These are phyloP conservation scores for Lota lota DNA, from an alignment of 2,113 vertebrate species.

Conservation along the genomic window DNA sequence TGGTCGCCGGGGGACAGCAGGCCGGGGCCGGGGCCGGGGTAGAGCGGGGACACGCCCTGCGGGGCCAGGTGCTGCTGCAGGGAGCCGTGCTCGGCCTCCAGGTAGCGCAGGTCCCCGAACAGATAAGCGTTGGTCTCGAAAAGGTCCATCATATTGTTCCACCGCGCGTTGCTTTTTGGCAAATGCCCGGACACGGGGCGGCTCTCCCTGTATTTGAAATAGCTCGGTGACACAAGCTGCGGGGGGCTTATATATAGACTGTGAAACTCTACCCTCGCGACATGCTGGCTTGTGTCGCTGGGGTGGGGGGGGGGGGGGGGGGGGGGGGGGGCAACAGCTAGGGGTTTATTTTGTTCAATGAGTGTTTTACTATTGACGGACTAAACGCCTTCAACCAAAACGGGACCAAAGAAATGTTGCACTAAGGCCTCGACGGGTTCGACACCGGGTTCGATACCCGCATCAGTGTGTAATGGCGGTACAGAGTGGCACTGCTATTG, in stretches of 20 bases:
- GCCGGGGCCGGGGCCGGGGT: slow-evolving; percentile 73
- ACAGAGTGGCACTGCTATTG: too few species aligned
- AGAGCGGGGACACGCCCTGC: slow-evolving; percentile 67
- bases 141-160: slow-evolving; percentile 99
- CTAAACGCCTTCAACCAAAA: too few species aligned
- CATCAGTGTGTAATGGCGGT: too few species aligned
- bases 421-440: too few species aligned
- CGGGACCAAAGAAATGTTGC: too few species aligned
- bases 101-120: slow-evolving; percentile 83
- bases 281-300: slow-evolving; percentile 67
- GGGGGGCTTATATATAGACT: slow-evolving; percentile 91
- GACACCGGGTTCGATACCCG: too few species aligned
- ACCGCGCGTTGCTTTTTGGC: slow-evolving; percentile 50
- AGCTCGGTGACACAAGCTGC: slow-evolving; percentile 91
- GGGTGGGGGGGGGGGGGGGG: slow-evolving; percentile 48
- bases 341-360: slow-evolving; percentile 16
- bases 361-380: too few species aligned
- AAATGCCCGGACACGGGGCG: slow-evolving; percentile 57
- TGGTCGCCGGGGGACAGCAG: slow-evolving; percentile 78
- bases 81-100: slow-evolving; percentile 88
- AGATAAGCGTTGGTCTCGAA: slow-evolving; percentile 97
- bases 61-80: slow-evolving; percentile 89
- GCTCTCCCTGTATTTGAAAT: slow-evolving; percentile 90
- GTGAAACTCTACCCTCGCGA: slow-evolving; percentile 96
- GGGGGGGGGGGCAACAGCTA: too few species aligned